Evolutionary conservation across 2,888 invertebrate species (phyloP).

Genomic region (Erynnis tages): DNA sequence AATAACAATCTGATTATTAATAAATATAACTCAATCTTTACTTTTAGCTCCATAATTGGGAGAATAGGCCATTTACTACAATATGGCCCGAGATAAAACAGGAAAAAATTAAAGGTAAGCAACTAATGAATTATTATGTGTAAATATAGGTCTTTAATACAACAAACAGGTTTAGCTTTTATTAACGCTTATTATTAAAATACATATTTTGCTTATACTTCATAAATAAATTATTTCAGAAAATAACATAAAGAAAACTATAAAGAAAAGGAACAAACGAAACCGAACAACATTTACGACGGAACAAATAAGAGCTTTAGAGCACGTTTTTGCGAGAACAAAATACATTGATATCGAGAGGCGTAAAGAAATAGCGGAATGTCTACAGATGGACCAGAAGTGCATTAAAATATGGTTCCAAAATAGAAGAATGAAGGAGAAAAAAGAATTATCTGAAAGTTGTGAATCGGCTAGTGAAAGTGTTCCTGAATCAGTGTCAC

Average conservation of each 20-base stretch:
- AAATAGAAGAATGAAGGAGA: constrained; percentile 88
- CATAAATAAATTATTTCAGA: constrained; percentile 33
- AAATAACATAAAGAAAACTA: constrained; percentile 44
- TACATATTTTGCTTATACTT: neutral
- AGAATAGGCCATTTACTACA: constrained; percentile 53
- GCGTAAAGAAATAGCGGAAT: constrained; percentile 84
- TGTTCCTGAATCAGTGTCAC: constrained; percentile 25
- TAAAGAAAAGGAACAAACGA: constrained; percentile 77
- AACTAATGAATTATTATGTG: too few species aligned
- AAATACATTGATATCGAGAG: constrained; percentile 85
- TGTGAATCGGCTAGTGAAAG: constrained; percentile 47
- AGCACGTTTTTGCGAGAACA: constrained; percentile 64
- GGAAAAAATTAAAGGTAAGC: constrained; percentile 43
- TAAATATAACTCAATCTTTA: neutral
- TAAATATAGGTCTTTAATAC: too few species aligned
- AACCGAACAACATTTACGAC: constrained; percentile 88
- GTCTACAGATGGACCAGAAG: constrained; percentile 84
- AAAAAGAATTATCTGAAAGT: constrained; percentile 74
- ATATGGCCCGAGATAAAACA: constrained; percentile 45
- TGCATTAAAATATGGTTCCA: constrained; percentile 94
- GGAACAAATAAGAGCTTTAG: constrained; percentile 85
- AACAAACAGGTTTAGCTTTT: too few species aligned
- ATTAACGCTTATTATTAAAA: constrained; percentile 14
- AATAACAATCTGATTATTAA: too few species aligned
- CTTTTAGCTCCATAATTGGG: constrained; percentile 52